A percentile compares a stretch with the other conserved stretches of the same genome.
phyloP scores from a whole-genome alignment of 2,797 vertebrate species.

The Lithobates pipiens region DNA sequence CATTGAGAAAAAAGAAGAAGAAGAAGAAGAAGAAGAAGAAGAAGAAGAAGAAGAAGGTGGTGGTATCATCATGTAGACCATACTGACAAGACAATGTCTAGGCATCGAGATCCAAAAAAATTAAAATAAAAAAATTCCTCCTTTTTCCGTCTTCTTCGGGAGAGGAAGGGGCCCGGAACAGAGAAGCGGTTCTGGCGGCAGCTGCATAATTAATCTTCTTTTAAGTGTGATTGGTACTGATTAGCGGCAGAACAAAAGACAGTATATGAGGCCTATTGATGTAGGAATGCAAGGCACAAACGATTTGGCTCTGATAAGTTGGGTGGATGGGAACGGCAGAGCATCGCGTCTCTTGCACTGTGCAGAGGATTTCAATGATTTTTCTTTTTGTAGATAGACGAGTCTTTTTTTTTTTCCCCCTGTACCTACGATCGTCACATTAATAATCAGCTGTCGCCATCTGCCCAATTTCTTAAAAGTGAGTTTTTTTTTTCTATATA shows the following conservation, averaged over 20 bases:
- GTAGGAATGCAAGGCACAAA: conserved; percentile 35
- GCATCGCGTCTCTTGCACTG: not conserved
- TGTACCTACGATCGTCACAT: no score
- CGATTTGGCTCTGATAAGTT: conserved; percentile 53
- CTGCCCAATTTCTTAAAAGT: no score
- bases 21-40: no score
- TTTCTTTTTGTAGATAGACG: not conserved
- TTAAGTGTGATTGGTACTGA: conserved; percentile 68
- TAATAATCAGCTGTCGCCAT: no score
- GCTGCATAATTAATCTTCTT: conserved; percentile 67
- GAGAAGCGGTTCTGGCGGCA: conserved; percentile 57
- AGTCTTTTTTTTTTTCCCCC: no score
- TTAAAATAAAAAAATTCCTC: not conserved
- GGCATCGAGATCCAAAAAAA: not conserved
- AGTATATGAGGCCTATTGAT: conserved; percentile 56
- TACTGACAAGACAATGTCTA: conserved; percentile 3
- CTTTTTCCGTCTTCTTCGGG: conserved; percentile 24
- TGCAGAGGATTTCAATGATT: conserved; percentile 6
- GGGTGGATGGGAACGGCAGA: conserved; percentile 23
- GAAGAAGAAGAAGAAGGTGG: no score
- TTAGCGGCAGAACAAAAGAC: conserved; percentile 62
- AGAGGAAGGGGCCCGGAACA: not conserved
- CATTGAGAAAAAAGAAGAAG: not conserved
- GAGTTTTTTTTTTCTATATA: no score
- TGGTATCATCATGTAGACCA: conserved; percentile 39